Evolutionary conservation across 2,113 vertebrate genomes (phyloP), one percentile per base, ranked within the genome.

Genomic region (Thryonomys swinderianus): DNA sequence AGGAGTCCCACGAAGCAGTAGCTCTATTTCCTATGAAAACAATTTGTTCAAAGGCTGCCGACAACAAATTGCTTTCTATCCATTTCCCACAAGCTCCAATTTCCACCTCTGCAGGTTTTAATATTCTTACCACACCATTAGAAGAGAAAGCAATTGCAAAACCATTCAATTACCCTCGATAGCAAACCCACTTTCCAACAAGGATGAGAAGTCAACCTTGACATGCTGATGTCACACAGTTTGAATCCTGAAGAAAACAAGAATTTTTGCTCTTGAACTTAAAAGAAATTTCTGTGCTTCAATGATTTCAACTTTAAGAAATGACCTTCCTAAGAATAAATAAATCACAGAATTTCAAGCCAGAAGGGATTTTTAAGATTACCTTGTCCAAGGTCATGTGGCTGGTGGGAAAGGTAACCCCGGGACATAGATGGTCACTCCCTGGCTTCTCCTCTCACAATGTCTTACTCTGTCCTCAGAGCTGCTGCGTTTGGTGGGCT

Each of bases 101-200:
- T 91, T 80, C 90, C 74, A 91, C 73, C 90, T 85, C 94, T 89
- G 80, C 90, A 83, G 92, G 94, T 55, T 94, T 89, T 78, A 88
- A 94, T 79, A 71, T 82, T 82, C 90, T 94, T 79, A 53, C 66
- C 20, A n/a, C 48, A 40, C 62, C 89, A 93, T 90, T 42, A 83
- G 48, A 21, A 90, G 37, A 74, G 48, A 93, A 69, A 94, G 69
- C 85, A 81, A 85, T 37, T 42, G 40, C 64, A 88, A 86, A n/a
- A 92, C 45, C 73, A 85, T 71, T 95, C 97, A 92, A 48, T 94
- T 83, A 93, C 79, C 69, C 42, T 79, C 61, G 66, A 40, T 34
- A 64, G 61, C 80, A 81, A 95, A 90, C 37, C 94, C 91, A 27
- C 89, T 93, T 90, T 95, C 83, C 45, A 88, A 53, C 51, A 45